Conservation (phyloP, 2,888 invertebrate species). For the Globia sparganii region DNA sequence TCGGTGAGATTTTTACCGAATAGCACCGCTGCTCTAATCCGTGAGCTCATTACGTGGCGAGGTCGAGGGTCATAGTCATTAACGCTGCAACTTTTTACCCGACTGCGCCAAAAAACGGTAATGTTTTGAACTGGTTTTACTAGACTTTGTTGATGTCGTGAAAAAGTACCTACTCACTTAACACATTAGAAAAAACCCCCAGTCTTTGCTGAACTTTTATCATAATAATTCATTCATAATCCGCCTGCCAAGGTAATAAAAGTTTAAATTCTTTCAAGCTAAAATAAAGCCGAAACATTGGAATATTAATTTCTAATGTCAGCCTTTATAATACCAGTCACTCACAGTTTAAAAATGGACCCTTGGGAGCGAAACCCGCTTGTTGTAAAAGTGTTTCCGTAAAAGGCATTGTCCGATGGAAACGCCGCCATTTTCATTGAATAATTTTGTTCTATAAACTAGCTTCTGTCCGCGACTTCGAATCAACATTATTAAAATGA, state of each 20-base stretch:
- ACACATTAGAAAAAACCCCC: neutral
- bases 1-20: too few species aligned
- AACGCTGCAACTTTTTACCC: neutral
- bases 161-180: conserved; percentile 1
- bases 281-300: conserved; percentile 7
- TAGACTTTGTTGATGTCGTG: neutral
- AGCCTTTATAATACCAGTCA: conserved; percentile 20
- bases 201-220: neutral
- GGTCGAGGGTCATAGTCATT: neutral
- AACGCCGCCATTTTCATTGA: neutral
- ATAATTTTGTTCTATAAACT: conserved; percentile 8
- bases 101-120: neutral
- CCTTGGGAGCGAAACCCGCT: neutral
- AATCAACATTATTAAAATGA: too few species aligned
- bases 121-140: neutral
- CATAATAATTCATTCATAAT: conserved; percentile 28
- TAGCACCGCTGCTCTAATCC: too few species aligned
- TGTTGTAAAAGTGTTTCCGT: neutral
- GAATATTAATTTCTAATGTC: conserved; percentile 34
- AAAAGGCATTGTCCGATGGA: neutral
- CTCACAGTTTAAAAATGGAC: conserved; percentile 35
- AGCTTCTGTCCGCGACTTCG: too few species aligned
- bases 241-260: conserved; percentile 17
- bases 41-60: neutral
- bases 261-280: conserved; percentile 21